Percentiles rank a stretch among this genome's conserved stretches.
These are phyloP conservation scores for Goniozus legneri DNA, from an alignment of 1,140 invertebrate genomes.

Conservation along the genomic window DNA sequence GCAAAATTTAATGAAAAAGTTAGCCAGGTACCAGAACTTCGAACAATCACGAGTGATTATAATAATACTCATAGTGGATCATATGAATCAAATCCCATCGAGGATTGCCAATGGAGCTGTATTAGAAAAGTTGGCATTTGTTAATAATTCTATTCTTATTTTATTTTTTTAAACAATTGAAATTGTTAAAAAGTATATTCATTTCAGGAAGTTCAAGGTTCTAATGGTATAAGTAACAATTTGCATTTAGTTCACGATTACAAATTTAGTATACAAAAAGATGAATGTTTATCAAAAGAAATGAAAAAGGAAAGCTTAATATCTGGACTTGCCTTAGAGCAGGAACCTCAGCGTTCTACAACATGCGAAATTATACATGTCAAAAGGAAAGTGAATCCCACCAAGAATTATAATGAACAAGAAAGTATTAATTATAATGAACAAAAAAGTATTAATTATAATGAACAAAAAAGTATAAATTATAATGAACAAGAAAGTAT, in stretches of 20 bases:
- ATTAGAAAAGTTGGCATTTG: too few relatives aligned
- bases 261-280: slow-evolving; percentile 39
- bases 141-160: too few relatives aligned
- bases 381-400: not conserved
- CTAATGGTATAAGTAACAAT: slow-evolving; percentile 53
- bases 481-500: not conserved
- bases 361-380: not conserved
- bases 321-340: too few relatives aligned
- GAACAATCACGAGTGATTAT: too few relatives aligned
- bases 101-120: too few relatives aligned
- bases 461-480: not conserved
- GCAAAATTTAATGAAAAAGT: slow-evolving; percentile 34
- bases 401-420: not conserved
- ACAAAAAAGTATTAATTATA: not conserved
- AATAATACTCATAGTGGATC: too few relatives aligned
- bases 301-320: too few relatives aligned
- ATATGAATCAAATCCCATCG: too few relatives aligned
- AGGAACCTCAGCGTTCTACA: too few relatives aligned
- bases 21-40: too few relatives aligned
- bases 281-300: slow-evolving; percentile 18
- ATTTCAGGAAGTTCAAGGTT: slow-evolving; percentile 60
- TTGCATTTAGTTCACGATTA: slow-evolving; percentile 57
- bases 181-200: slow-evolving; percentile 9
- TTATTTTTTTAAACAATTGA: too few relatives aligned
- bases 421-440: not conserved